Base-by-base conservation (phyloP, 1,140 invertebrate genomes). In the Cataglyphis hispanica region DNA sequence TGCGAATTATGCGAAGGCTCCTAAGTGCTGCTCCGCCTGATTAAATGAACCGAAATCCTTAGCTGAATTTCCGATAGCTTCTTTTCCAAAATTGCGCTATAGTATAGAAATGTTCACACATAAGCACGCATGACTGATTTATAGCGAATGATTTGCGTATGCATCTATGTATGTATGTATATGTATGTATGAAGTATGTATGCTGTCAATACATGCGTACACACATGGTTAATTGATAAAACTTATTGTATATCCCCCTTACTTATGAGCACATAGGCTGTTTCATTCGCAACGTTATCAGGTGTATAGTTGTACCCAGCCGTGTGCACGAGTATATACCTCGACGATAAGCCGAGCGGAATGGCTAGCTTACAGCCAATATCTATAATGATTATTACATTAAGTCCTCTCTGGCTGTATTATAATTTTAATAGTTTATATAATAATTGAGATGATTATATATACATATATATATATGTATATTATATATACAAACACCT, bases 401-500 rank as follows among this genome's bases (percentile, higher is more conserved):
- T 93, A 93, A 93, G 86, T 93, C 91, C 50, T 91, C 66, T 91
- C 91, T 93, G 94, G 92, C 93, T 94, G 93, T 95, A 95, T 89
- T 91, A 93, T 94, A 94, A 93, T 92, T 94, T 94, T 92, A 93
- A 93, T 93, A 93, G 91, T 92, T 90, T 85, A 92, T 50, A 50
- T 94, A 89, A 92, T 92, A 93, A 92, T 89, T 87, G 66, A 90
- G 76, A 90, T 86, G 80, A 72, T 61, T 74, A 89, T 92, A 91
- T 91, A 84, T 90, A 86, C 85, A 88, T 87, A 90, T 91, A 91
- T 90, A 90, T 91, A 92, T 76, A 61, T 91, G 87, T 91, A 92
- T 90, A 91, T 75, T 87, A 78, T 89, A 85, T 87, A 87, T 87
- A 88, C 70, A 92, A 84, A 91, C 86, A 34, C 43, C 22, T 63